These are phyloP conservation scores for Psilopsiagon aymara DNA, from an alignment of 2,113 vertebrate genomes.

Conservation along the genomic window DNA sequence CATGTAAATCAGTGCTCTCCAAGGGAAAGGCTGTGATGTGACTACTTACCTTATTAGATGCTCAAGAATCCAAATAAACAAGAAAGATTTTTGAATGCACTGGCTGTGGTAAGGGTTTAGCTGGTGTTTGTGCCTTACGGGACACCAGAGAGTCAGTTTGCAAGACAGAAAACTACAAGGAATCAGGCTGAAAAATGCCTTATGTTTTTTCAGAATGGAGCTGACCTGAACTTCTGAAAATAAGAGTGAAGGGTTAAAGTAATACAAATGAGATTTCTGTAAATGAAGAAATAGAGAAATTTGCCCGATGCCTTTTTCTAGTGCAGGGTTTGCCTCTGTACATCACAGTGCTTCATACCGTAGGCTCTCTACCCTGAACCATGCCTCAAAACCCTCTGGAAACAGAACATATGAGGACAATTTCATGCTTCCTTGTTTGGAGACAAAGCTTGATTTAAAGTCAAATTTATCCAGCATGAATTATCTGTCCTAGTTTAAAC, in stretches of 20 bases:
- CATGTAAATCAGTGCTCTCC: background rate
- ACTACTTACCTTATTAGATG: background rate
- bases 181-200: background rate
- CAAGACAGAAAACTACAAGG: background rate
- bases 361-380: background rate
- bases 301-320: background rate
- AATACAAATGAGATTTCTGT: background rate
- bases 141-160: background rate
- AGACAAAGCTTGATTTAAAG: background rate
- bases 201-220: background rate
- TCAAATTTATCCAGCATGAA: background rate
- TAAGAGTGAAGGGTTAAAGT: background rate
- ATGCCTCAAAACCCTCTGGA: background rate
- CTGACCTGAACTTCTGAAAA: background rate
- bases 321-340: background rate
- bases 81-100: background rate
- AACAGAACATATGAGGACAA: background rate
- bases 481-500: background rate
- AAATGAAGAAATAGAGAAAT: background rate
- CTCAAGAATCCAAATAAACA: background rate
- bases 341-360: background rate
- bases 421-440: background rate
- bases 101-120: background rate
- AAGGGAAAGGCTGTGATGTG: background rate
- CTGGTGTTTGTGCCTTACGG: background rate